Conservation (phyloP, 2,113 vertebrate genomes). For the Oreocharis arfaki region DNA sequence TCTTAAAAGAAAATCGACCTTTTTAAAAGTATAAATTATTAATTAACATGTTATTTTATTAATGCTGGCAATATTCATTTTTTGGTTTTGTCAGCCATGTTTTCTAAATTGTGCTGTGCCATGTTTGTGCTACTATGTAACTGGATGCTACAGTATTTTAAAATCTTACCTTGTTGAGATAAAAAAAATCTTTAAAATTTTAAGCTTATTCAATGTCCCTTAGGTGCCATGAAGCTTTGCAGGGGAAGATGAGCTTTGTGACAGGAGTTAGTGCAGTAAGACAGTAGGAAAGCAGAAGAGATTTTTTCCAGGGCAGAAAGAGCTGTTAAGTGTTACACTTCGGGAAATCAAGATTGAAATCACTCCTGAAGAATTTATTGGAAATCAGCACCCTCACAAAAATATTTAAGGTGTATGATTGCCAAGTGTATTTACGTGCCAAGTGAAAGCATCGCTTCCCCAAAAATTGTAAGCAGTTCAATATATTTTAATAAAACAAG, state of each 20-base stretch:
- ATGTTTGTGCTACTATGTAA: background rate
- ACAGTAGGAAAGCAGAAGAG: background rate
- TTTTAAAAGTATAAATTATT: background rate
- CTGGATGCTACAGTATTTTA: rapidly evolving
- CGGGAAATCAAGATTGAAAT: background rate
- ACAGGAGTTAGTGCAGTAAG: background rate
- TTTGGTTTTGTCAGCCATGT: background rate
- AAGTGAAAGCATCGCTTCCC: rapidly evolving
- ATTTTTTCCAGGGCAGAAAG: background rate
- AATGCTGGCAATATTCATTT: background rate
- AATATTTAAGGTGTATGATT: background rate
- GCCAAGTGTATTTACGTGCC: background rate
- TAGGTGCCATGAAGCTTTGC: background rate
- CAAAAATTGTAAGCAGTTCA: background rate
- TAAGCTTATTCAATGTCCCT: background rate
- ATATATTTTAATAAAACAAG: background rate
- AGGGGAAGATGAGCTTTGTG: background rate
- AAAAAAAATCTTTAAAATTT: background rate
- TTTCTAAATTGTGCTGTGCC: background rate
- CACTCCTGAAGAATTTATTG: background rate
- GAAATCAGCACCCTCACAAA: background rate
- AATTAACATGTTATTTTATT: background rate
- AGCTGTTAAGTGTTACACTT: background rate
- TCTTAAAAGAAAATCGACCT: background rate
- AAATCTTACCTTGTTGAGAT: background rate